These are phyloP conservation scores for Cartodere bifasciata DNA, from an alignment of 2,888 invertebrate genomes.

Conservation along the genomic window DNA sequence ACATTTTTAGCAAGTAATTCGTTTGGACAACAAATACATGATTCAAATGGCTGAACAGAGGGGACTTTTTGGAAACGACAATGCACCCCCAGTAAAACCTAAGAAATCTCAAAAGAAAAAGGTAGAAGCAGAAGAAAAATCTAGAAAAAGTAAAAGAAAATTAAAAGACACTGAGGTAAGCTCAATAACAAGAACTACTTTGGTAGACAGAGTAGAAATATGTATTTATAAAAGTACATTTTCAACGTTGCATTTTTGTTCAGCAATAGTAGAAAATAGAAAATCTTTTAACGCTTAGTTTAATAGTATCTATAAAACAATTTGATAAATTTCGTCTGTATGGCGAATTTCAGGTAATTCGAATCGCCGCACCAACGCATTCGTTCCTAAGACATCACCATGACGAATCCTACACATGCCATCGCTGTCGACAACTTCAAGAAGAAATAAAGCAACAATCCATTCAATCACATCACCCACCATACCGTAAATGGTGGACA, in stretches of 20 bases:
- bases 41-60: slow-evolving; percentile 71
- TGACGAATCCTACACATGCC: slow-evolving; percentile 28
- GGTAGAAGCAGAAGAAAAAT: slow-evolving; percentile 17
- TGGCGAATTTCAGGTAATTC: slow-evolving; percentile 44
- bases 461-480: slow-evolving; percentile 17
- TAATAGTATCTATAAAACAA: slow-evolving; percentile 6
- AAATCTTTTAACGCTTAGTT: neutral
- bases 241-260: too few relatives aligned
- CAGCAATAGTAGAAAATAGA: too few relatives aligned
- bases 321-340: too few relatives aligned
- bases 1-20: slow-evolving; percentile 48
- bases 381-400: slow-evolving; percentile 44
- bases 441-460: slow-evolving; percentile 19
- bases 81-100: slow-evolving; percentile 31
- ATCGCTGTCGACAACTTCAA: slow-evolving; percentile 17
- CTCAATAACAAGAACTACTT: slow-evolving; percentile 6
- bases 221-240: too few relatives aligned
- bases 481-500: slow-evolving; percentile 31
- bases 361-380: slow-evolving; percentile 54
- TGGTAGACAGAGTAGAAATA: slow-evolving; percentile 4
- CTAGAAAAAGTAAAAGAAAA: slow-evolving; percentile 21
- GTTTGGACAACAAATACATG: slow-evolving; percentile 70
- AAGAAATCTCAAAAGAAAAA: slow-evolving; percentile 30
- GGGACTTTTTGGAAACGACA: slow-evolving; percentile 50
- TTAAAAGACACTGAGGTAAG: slow-evolving; percentile 26